These are phyloP conservation scores for Clostera curtula DNA, from an alignment of 2,888 invertebrate species.

Conservation along the genomic window DNA sequence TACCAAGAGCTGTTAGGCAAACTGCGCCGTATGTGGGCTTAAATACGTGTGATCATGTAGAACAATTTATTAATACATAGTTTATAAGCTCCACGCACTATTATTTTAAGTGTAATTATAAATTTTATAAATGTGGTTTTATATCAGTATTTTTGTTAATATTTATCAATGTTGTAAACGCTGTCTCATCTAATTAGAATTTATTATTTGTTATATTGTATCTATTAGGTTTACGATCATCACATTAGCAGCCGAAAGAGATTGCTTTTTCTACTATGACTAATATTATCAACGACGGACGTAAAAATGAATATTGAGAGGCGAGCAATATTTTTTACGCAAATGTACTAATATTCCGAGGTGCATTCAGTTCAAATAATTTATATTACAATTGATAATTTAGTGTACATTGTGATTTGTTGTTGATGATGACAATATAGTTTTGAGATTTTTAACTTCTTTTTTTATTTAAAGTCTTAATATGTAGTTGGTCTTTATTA, in stretches of 20 bases:
- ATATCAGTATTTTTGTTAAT: slow-evolving; percentile 29
- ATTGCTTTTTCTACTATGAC: neutral
- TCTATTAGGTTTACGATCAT: slow-evolving; percentile 13
- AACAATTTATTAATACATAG: slow-evolving; percentile 19
- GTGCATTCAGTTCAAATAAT: slow-evolving; percentile 44
- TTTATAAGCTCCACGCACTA: slow-evolving; percentile 14
- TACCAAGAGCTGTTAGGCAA: too few relatives aligned
- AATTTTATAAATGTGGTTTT: slow-evolving; percentile 22
- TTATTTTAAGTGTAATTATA: slow-evolving; percentile 18
- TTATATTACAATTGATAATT: slow-evolving; percentile 37
- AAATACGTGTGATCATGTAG: slow-evolving; percentile 19
- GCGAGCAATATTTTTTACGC: slow-evolving; percentile 1
- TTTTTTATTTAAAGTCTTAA: slow-evolving; percentile 5
- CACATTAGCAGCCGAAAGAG: slow-evolving; percentile 14
- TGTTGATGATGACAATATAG: slow-evolving; percentile 57
- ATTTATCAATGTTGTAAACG: slow-evolving; percentile 28
- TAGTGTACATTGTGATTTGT: slow-evolving; percentile 50
- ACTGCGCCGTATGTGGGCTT: too few relatives aligned
- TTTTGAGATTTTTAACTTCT: slow-evolving; percentile 41
- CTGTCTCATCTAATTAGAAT: slow-evolving; percentile 24
- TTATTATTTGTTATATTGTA: slow-evolving; percentile 23
- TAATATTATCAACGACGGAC: neutral
- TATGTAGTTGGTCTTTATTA: neutral
- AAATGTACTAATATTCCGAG: slow-evolving; percentile 18
- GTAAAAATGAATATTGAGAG: neutral